A percentile compares a stretch with the other conserved stretches of the same genome.
phyloP scores from a whole-genome alignment of 2,888 invertebrate species.

The Odontocolon sp. region DNA sequence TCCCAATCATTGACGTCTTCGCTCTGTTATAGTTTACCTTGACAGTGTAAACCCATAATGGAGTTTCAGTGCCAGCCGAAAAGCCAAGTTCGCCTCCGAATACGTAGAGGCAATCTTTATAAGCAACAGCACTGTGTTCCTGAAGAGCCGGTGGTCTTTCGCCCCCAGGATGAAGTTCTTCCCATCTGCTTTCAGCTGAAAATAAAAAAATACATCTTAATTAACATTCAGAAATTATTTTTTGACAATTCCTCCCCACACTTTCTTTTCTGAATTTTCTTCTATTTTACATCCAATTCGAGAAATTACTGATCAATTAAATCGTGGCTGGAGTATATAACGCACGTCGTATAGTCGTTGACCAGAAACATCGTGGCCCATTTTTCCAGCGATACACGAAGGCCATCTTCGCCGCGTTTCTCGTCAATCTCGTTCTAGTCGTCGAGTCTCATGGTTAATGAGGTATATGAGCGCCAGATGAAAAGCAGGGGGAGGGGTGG shows the following conservation, averaged over 20 bases:
- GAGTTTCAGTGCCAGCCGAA: constrained; percentile 89
- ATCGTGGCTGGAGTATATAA: too few species aligned
- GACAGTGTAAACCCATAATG: constrained; percentile 92
- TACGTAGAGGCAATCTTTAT: constrained; percentile 89
- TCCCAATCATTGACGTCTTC: background rate
- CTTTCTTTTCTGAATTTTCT: too few species aligned
- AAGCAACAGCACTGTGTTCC: constrained; percentile 92
- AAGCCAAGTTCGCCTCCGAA: constrained; percentile 94
- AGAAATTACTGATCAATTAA: too few species aligned
- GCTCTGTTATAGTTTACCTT: constrained; percentile 82
- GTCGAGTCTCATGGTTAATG: background rate
- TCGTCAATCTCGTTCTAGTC: background rate
- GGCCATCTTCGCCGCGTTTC: background rate
- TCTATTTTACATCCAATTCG: too few species aligned
- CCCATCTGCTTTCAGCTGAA: constrained; percentile 89
- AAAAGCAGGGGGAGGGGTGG: too few species aligned
- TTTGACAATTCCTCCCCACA: too few species aligned
- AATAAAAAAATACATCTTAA: constrained; percentile 58
- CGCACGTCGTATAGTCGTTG: background rate
- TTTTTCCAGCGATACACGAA: background rate
- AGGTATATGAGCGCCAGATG: background rate
- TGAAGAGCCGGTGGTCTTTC: constrained; percentile 91
- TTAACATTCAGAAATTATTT: too few species aligned
- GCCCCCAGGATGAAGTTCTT: constrained; percentile 86
- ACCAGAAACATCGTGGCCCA: background rate